These are phyloP conservation scores for Phalacrocorax pelagicus DNA, from an alignment of 2,113 vertebrate genomes.

Conservation along the genomic window DNA sequence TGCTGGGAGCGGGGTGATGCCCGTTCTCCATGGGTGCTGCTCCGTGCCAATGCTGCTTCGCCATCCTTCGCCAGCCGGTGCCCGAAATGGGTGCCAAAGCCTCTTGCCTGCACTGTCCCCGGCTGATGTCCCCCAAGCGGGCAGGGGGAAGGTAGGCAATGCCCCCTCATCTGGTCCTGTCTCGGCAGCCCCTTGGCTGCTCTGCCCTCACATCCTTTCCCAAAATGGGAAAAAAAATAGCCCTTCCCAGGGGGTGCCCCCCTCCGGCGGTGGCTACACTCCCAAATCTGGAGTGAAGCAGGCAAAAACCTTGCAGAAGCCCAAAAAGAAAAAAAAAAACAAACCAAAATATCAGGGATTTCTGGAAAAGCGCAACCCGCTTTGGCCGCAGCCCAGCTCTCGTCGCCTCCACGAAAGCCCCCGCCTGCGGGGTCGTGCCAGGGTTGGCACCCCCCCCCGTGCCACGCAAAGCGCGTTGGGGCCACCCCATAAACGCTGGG, in stretches of 20 bases:
- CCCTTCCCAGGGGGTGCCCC: background rate
- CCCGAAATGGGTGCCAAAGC: background rate
- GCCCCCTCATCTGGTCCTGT: background rate
- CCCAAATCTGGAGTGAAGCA: background rate
- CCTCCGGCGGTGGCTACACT: rapidly evolving
- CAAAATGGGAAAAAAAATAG: background rate
- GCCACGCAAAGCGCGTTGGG: rapidly evolving
- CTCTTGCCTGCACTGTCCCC: rapidly evolving
- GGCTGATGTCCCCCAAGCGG: rapidly evolving
- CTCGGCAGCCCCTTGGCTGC: background rate
- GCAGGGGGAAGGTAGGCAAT: background rate
- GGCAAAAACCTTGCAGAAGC: background rate
- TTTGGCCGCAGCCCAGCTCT: background rate
- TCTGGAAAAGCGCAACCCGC: background rate
- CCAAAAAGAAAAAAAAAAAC: background rate
- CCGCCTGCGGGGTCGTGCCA: rapidly evolving
- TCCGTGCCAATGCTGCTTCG: rapidly evolving
- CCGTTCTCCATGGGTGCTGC: rapidly evolving
- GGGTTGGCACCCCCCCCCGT: background rate
- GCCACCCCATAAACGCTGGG: rapidly evolving
- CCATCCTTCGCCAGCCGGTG: background rate
- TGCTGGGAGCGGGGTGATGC: background rate
- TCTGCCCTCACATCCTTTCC: background rate
- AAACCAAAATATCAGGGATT: rapidly evolving
- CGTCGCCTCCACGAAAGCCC: background rate